Evolutionary conservation across 2,113 vertebrate genomes (phyloP).

Genomic region (Lagopus muta): DNA sequence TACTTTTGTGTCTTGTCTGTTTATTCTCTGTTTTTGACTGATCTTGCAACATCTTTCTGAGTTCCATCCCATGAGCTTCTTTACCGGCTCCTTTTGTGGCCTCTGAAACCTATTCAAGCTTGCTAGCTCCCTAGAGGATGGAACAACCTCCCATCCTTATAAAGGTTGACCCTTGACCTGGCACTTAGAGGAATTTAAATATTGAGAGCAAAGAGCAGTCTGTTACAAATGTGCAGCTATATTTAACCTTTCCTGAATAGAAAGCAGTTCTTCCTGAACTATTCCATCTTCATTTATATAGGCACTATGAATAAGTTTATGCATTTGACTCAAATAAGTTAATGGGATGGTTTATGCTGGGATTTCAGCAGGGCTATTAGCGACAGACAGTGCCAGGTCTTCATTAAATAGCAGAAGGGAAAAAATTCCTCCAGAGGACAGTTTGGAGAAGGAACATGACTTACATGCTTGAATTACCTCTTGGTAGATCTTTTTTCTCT

Average conservation of each 20-base stretch:
- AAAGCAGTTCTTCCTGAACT: neutral
- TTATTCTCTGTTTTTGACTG: neutral
- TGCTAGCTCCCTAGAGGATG: neutral
- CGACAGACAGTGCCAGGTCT: neutral
- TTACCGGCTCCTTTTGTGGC: accelerated
- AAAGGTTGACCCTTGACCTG: neutral
- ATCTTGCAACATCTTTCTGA: neutral
- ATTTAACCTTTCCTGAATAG: neutral
- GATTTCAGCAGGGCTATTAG: neutral
- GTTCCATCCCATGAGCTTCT: neutral
- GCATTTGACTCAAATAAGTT: accelerated
- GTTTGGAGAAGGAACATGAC: neutral
- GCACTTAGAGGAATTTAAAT: neutral
- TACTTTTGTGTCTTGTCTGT: neutral
- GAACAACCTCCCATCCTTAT: neutral
- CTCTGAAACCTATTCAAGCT: neutral
- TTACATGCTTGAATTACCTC: neutral
- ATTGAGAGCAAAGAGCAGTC: neutral
- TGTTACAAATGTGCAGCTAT: accelerated
- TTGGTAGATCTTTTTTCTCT: constrained; percentile 8
- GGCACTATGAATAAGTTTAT: neutral
- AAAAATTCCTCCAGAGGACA: neutral
- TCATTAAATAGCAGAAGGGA: neutral
- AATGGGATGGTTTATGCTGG: neutral
- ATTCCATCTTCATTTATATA: neutral